Evolutionary conservation across 2,888 invertebrate species (phyloP).

Genomic region (Stenodema calcarata): DNA sequence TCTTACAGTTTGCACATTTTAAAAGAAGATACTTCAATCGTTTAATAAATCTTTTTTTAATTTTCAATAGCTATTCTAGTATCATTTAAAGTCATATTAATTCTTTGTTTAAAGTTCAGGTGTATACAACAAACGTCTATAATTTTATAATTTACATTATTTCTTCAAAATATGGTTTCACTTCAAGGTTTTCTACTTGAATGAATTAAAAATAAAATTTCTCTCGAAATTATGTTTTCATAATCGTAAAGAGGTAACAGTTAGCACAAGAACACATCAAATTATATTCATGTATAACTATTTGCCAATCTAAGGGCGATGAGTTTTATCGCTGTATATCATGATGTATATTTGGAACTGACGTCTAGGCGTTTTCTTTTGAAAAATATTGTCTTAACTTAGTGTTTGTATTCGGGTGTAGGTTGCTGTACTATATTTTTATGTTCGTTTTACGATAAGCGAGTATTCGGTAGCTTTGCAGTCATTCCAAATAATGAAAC

Average conservation of each 20-base stretch:
- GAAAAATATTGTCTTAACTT: slow-evolving; percentile 5
- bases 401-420: not conserved
- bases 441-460: not conserved
- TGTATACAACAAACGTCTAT: not conserved
- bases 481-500: not conserved
- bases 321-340: not conserved
- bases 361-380: not conserved
- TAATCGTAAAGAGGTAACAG: slow-evolving; percentile 12
- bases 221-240: not conserved
- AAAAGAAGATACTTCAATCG: not conserved
- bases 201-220: slow-evolving; percentile 30
- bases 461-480: not conserved
- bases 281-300: not conserved
- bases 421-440: not conserved
- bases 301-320: not conserved
- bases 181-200: not conserved
- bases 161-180: not conserved
- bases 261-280: slow-evolving; percentile 29
- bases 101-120: not conserved
- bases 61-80: not conserved
- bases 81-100: not conserved
- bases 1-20: not conserved
- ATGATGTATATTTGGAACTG: not conserved
- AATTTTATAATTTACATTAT: not conserved
- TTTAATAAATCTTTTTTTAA: not conserved